Conservation (phyloP, 2,797 vertebrate species). For the Macrochelys suwanniensis region DNA sequence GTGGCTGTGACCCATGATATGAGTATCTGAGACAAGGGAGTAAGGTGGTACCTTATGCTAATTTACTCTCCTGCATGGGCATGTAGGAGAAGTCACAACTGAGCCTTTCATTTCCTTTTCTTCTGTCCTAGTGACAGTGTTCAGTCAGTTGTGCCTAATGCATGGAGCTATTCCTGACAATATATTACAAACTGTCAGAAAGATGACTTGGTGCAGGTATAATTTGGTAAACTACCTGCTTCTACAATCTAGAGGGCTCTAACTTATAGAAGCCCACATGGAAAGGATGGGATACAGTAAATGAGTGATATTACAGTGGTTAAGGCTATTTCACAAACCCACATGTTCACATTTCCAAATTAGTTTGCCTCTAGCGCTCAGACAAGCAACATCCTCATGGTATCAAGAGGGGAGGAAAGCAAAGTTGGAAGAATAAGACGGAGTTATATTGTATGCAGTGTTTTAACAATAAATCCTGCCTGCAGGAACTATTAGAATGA, state of each 20-base stretch:
- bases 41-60: not conserved
- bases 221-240: slow-evolving; percentile 57
- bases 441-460: not conserved
- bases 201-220: not conserved
- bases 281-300: slow-evolving; percentile 37
- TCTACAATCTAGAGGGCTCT: slow-evolving; percentile 7
- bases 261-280: slow-evolving; percentile 14
- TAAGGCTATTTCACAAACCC: slow-evolving; percentile 48
- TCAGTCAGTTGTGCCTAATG: slow-evolving; percentile 24
- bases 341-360: slow-evolving; percentile 43
- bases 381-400: slow-evolving; percentile 1
- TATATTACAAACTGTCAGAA: slow-evolving; percentile 3
- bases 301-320: slow-evolving; percentile 50
- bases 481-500: slow-evolving; percentile 48
- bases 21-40: not conserved
- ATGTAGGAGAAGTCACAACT: not conserved
- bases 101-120: not conserved
- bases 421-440: slow-evolving; percentile 10
- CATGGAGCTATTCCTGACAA: not conserved
- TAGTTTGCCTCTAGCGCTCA: slow-evolving; percentile 50
- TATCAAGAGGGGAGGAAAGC: not conserved
- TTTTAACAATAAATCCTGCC: slow-evolving; percentile 50
- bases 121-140: not conserved
- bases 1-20: fast-evolving
- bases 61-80: fast-evolving